Conservation (phyloP, 2,797 vertebrate species). For the Coilia nasus region DNA sequence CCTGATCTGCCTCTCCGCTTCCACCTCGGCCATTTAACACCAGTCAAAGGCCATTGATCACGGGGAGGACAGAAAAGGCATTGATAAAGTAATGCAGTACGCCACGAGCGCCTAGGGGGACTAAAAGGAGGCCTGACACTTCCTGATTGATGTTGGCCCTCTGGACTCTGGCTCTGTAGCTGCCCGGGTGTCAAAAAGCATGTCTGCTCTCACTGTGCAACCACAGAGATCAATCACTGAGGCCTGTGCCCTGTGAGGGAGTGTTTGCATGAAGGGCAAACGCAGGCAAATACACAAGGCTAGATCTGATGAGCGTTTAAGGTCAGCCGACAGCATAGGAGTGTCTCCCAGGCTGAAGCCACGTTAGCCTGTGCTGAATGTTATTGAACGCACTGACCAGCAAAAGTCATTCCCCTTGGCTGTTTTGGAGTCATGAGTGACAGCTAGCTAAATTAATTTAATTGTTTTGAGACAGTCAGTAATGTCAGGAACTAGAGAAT, state of each 20-base stretch:
- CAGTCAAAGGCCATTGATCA: background rate
- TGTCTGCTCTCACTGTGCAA: background rate
- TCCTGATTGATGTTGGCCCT: slow-evolving; percentile 2
- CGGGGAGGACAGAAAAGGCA: background rate
- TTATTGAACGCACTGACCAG: background rate
- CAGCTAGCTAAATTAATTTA: background rate
- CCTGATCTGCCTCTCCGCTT: background rate
- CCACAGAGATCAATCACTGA: background rate
- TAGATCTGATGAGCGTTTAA: background rate
- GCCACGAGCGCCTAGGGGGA: background rate
- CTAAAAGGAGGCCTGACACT: background rate
- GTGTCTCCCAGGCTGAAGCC: background rate
- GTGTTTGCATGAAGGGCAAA: background rate
- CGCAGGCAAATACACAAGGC: background rate
- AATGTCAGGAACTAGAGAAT: background rate
- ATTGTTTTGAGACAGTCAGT: slow-evolving; percentile 29
- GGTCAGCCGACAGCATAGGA: background rate
- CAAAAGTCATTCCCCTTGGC: background rate
- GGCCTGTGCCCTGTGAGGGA: too few relatives aligned
- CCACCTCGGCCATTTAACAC: background rate
- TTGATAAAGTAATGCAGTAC: background rate
- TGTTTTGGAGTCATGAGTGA: background rate
- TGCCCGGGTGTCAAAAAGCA: background rate
- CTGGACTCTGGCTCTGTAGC: background rate
- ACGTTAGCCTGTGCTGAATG: background rate